Evolutionary conservation across 2,797 vertebrate species (phyloP), one percentile per base, ranked within the genome.

Genomic region (Microchirus variegatus): DNA sequence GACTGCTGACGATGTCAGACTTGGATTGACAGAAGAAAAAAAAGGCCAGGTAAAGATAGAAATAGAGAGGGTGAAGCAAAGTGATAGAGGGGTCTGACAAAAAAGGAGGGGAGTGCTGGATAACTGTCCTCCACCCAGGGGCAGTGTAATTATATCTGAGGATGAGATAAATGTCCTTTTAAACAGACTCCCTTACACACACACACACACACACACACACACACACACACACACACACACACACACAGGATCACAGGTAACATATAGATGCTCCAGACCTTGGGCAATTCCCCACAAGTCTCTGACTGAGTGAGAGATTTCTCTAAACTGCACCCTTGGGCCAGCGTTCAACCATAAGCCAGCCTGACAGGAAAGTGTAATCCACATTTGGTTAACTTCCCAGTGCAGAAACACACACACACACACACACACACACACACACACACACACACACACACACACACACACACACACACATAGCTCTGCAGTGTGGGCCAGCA

Each of bases 161-260:
- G 80, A 81, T 81, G 85, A 90, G 85, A 90, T 87, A 82, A 86
- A 90, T 86, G 81, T 83, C 79, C 73, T 73, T 89, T 88, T 85
- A 88, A 89, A 82, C 64, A 77, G 63, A 74, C 72, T 68, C 9
- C 10, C 53, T 40, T 67, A 54, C 77, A 68, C 14, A 55, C 56
- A 60, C 71, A 54, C 67, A 69, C 59, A 31, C 43, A 59, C 51
- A 57, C 73, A 58, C 59, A 54, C n/a, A 54, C 77, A 68, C 14
- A 55, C 56, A 60, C 71, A 54, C 67, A 54, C 77, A 68, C 14
- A 55, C 56, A 60, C 71, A 54, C 67, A 69, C 59, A 31, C 43
- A 59, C 51, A 57, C 73, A 58, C 59, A 54, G 10, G 5, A 52
- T 71, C 45, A 62, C 63, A 71, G 84, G 84, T 86, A 87, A 83